A percentile compares a stretch with the other conserved stretches of the same genome.
phyloP scores from a whole-genome alignment of 2,888 invertebrate species.

The Pterobdella sp. region DNA sequence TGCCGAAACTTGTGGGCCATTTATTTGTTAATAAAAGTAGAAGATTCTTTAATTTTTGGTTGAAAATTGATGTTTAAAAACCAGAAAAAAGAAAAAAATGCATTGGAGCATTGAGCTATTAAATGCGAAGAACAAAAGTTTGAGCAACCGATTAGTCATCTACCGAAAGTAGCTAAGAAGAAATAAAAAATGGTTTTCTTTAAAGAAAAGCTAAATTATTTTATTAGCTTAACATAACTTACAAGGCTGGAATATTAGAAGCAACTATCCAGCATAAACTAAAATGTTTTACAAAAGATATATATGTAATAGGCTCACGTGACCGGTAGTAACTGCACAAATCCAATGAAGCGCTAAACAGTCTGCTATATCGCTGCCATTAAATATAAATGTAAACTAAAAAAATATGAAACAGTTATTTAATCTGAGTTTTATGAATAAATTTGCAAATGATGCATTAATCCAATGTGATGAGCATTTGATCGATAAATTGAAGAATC shows the following conservation, averaged over 20 bases:
- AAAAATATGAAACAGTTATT: too few relatives aligned
- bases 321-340: conserved; percentile 27
- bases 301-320: conserved; percentile 27
- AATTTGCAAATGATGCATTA: too few relatives aligned
- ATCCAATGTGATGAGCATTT: too few relatives aligned
- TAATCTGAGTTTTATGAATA: too few relatives aligned
- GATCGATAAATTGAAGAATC: too few relatives aligned
- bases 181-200: not conserved
- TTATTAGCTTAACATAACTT: conserved; percentile 6
- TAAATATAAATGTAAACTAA: too few relatives aligned
- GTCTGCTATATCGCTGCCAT: too few relatives aligned
- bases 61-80: not conserved
- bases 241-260: conserved; percentile 26
- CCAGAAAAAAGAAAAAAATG: not conserved
- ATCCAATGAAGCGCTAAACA: conserved; percentile 19
- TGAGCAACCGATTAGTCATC: not conserved
- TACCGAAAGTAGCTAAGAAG: not conserved
- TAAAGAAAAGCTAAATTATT: not conserved
- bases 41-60: not conserved
- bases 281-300: conserved; percentile 26
- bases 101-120: not conserved
- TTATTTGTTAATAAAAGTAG: not conserved
- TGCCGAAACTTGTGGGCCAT: not conserved
- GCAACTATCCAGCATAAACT: conserved; percentile 25
- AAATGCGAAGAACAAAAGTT: conserved; percentile 14